These are phyloP conservation scores for Drosophila ustulata DNA, from an alignment of 2,888 invertebrate genomes.

Conservation along the genomic window DNA sequence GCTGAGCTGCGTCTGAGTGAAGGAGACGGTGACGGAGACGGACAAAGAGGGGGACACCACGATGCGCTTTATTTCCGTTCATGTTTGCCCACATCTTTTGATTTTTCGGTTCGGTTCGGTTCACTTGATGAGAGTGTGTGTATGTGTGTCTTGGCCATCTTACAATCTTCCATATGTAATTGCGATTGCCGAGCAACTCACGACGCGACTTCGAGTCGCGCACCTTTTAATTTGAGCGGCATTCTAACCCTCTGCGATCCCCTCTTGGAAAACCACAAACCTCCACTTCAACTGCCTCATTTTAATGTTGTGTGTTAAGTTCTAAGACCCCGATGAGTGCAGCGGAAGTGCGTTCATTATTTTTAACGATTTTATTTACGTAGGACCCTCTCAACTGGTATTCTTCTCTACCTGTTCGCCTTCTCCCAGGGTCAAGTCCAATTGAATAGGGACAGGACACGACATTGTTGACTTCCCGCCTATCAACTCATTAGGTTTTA, in stretches of 20 bases:
- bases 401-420: background rate
- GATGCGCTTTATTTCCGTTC: conserved; percentile 70
- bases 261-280: conserved; percentile 6
- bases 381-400: conserved; percentile 27
- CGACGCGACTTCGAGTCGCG: conserved; percentile 62
- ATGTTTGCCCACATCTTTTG: conserved; percentile 67
- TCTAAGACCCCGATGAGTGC: conserved; percentile 69
- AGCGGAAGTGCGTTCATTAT: conserved; percentile 78
- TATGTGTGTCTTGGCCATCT: conserved; percentile 32
- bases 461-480: conserved; percentile 23
- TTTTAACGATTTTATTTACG: conserved; percentile 78
- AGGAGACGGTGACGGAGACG: background rate
- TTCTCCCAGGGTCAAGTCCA: conserved; percentile 13
- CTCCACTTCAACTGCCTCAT: conserved; percentile 44
- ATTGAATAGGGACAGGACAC: conserved; percentile 50
- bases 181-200: conserved; percentile 68
- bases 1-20: background rate
- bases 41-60: conserved; percentile 6
- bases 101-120: conserved; percentile 43
- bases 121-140: conserved; percentile 16
- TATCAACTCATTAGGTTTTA: conserved; percentile 10
- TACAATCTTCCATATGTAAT: conserved; percentile 72
- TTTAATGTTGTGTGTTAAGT: conserved; percentile 71
- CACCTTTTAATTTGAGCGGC: conserved; percentile 78
- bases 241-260: conserved; percentile 35